Conservation (phyloP, 2,888 invertebrate genomes). For the Palloptera scutellata region DNA sequence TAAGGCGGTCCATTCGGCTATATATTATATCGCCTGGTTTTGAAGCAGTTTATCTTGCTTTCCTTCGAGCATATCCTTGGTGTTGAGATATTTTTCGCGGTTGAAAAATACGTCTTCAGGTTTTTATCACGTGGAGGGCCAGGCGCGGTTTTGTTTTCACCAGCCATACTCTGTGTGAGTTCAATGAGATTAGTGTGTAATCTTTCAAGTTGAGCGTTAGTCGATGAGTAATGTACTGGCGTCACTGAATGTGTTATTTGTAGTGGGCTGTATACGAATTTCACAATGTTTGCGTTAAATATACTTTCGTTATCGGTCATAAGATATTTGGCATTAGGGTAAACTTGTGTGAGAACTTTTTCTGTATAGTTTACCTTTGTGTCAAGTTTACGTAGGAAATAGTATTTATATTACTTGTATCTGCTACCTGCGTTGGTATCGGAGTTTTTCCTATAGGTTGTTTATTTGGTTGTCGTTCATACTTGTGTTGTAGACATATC, state of each 20-base stretch:
- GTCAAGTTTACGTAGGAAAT: conserved; percentile 15
- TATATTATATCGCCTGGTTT: background rate
- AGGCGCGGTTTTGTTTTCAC: background rate
- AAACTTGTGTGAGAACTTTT: conserved; percentile 26
- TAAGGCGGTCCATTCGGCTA: background rate
- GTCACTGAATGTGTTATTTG: too few relatives aligned
- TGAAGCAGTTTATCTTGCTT: conserved; percentile 2
- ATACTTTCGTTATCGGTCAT: conserved; percentile 19
- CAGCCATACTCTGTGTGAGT: too few relatives aligned
- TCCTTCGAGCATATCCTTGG: background rate
- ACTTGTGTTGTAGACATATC: background rate
- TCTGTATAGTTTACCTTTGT: conserved; percentile 24
- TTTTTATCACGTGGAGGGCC: background rate
- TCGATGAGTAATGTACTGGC: too few relatives aligned
- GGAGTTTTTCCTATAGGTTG: background rate
- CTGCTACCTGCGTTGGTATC: too few relatives aligned
- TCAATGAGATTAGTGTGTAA: too few relatives aligned
- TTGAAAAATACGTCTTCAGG: conserved; percentile 7
- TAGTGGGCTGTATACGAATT: too few relatives aligned
- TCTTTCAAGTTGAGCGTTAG: too few relatives aligned
- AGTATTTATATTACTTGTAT: conserved; percentile 3
- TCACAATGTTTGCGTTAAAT: too few relatives aligned
- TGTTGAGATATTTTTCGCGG: conserved; percentile 8
- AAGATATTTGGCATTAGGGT: conserved; percentile 23
- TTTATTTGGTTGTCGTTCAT: conserved; percentile 3